Base-by-base conservation (phyloP, 2,888 invertebrate genomes). In the Noctua pronuba region DNA sequence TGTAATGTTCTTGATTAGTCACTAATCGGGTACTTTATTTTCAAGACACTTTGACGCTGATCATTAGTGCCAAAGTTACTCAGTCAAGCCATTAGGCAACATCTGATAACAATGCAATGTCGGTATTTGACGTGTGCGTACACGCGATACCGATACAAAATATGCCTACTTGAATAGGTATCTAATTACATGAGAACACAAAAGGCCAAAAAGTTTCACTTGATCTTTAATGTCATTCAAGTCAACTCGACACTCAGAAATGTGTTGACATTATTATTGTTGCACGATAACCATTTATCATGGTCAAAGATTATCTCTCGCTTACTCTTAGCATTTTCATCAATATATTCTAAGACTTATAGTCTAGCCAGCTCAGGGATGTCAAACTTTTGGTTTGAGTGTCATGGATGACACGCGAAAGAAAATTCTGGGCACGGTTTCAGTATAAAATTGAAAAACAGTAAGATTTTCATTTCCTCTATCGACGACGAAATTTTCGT, bases 261-360 rank as follows among this genome's bases (percentile, higher is more conserved):
- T 70, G 44, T 68, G 65, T 75, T 83, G 72, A 73, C 46, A 66
- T 73, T 44, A 66, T 35, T 68, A 46, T 71, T 52, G 66, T 69
- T 28, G 62, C 72, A 86, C 72, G 75, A 70, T 28, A 49, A 44
- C 70, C 49, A 79, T 83, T 86, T 44, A 73, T 83, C 80, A 76
- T 74, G 41, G 31, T 72, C 75, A 65, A 52, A 75, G 67, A 75
- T 78, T 75, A 83, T 77, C 55, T 76, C 35, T 58, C 55, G 75
- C 28, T 79, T 70, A 62, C 46, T 77, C 46, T 52, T 10, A 80
- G 64, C 31, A 65, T 31, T 74, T 77, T 80, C 77, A 74, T 72
- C 65, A 60, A 66, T 72, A 44, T 55, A 73, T 58, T 75, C 60
- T 52, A 71, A 72, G 66, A 64, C 28, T 16, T 74, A 11, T 52